Percentiles rank a stretch among this genome's conserved stretches.
These are phyloP conservation scores for Cygnus buccinator DNA, from an alignment of 2,113 vertebrate genomes.

Conservation along the genomic window DNA sequence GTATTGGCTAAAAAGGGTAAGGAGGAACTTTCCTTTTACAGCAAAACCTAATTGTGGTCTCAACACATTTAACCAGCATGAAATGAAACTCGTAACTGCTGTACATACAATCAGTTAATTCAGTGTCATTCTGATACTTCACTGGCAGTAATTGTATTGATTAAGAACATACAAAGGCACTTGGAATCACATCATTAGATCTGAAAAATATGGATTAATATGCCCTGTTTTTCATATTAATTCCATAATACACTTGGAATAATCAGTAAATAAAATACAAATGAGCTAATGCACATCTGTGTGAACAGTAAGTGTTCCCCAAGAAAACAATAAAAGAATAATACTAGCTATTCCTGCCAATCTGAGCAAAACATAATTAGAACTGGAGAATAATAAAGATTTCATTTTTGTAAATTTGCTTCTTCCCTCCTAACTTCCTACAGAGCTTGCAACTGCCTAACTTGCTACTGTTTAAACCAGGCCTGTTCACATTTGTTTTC, in stretches of 20 bases:
- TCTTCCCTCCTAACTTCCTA: neutral
- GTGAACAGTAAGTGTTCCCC: neutral
- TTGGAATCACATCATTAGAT: constrained; percentile 8
- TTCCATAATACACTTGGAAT: neutral
- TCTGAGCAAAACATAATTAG: neutral
- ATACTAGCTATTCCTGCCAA: neutral
- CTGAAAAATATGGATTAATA: neutral
- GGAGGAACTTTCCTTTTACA: neutral
- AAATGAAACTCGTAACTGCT: neutral
- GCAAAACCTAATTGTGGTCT: neutral
- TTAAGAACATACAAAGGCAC: neutral
- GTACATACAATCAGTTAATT: neutral
- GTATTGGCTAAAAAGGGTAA: neutral
- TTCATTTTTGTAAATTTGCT: neutral
- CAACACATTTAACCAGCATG: neutral
- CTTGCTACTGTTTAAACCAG: neutral
- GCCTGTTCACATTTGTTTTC: neutral
- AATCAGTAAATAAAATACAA: neutral
- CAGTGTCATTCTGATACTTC: neutral
- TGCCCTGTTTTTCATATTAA: neutral
- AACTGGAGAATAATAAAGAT: neutral
- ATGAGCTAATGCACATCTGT: neutral
- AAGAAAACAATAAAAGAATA: neutral
- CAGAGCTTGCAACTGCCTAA: neutral
- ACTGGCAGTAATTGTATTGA: neutral